Evolutionary conservation across 35 echinoderm and acorn worm genomes (phyloP), one percentile per base, ranked within the genome.

Genomic region (Anneissia japonica): DNA sequence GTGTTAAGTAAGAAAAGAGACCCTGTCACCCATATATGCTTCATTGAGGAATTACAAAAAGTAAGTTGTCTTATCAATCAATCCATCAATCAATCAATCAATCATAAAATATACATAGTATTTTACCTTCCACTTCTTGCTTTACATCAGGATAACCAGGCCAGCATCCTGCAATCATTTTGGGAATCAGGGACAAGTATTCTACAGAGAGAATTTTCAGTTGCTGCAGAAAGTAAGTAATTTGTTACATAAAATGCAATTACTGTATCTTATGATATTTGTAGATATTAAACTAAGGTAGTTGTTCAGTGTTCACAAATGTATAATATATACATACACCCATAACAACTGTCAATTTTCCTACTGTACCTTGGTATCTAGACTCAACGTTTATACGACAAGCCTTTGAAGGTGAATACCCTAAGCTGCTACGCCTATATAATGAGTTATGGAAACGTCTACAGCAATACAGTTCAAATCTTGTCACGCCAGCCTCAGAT

Each of bases 341-440:
- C n/a, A n/a, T n/a, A n/a, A n/a, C n/a, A n/a, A n/a, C n/a, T n/a
- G n/a, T n/a, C n/a, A n/a, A n/a, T n/a, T n/a, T n/a, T n/a, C n/a
- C n/a, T n/a, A n/a, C n/a, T n/a, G n/a, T n/a, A n/a, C n/a, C n/a
- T n/a, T n/a, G n/a, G n/a, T n/a, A n/a, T 81, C 21, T 46, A 98
- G 95, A 89, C 74, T 93, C 93, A 39, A 93, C 91, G 0, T 98
- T 98, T 46, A 91, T 98, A 36, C 89, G 83, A 35, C 95, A 98
- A 83, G 95, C 95, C 0, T 98, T 97, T 93, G 95, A 98, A 84
- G 95, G 95, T 30, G 95, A 98, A 39, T 98, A 93, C 43, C 95
- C 95, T 37, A 98, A 98, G 84, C 82, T 98, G 0, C 55, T 98
- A n/a, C 79, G 95, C 46, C 78, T 93, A 0, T 93, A 88, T 45